Evolutionary conservation across 2,888 invertebrate species (phyloP), one percentile per base, ranked within the genome.

Genomic region (Leptarthrus brevirostris): DNA sequence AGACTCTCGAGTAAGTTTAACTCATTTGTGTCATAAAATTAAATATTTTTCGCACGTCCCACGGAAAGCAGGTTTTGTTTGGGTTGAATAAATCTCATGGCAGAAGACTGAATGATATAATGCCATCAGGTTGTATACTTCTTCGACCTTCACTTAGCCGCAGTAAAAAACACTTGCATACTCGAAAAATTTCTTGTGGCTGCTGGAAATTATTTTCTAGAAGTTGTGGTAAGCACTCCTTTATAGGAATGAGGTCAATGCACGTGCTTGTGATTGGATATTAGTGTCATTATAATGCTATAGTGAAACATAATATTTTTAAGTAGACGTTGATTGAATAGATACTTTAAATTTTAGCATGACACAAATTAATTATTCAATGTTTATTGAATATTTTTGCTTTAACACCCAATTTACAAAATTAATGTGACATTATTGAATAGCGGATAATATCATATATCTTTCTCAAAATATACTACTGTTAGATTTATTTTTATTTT

Each of bases 21-120:
- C n/a, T 18, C 36, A 40, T 36, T 58, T n/a, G 58, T 36, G 36
- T 58, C 36, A 58, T 58, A 58, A 58, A 36, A 36, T 58, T 58
- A 58, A 40, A 58, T 58, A 58, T 58, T 36, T 58, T 58, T 58
- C 58, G 58, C 58, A 58, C 36, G 58, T 58, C 58, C 58, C 58
- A 58, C 58, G 58, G 58, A 58, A 58, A 36, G 58, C 58, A 36
- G 36, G 58, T 58, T 58, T 58, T 58, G 58, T 58, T 58, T 58
- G 36, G 58, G 40, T 58, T 58, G 58, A 58, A 58, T 58, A 58
- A 58, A 58, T 34, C 58, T 14, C 4, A 20, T 36, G n/a, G 58
- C 34, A 58, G 58, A 34, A 26, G 56, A 58, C 18, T 1, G 40
- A 12, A 58, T 56, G 56, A 58, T 36, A 58, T 34, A 18, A 34